Percentiles rank a stretch among this genome's conserved stretches.
Evolutionary conservation across 2,113 vertebrate genomes (phyloP).

Genomic region (Galeopterus variegatus): DNA sequence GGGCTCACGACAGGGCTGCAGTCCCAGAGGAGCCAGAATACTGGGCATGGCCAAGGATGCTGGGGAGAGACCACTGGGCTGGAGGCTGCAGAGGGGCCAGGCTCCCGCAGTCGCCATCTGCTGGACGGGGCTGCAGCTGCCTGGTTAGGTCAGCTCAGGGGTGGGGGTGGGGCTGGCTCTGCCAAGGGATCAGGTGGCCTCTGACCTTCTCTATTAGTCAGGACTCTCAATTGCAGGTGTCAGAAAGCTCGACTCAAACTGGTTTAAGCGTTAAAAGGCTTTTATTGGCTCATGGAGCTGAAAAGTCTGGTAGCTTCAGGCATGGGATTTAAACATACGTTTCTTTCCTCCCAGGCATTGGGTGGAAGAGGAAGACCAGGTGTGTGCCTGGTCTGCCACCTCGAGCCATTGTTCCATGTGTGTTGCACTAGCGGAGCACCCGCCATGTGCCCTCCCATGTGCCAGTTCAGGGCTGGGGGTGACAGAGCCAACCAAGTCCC

Average conservation of each 20-base stretch:
- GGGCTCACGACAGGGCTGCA: not conserved
- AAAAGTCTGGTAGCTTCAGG: not conserved
- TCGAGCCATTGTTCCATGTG: not conserved
- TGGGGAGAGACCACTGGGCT: too few relatives aligned
- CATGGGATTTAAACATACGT: not conserved
- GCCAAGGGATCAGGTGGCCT: not conserved
- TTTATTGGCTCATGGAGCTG: too few relatives aligned
- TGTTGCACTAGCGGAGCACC: not conserved
- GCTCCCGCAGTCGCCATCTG: not conserved
- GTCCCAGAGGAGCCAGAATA: not conserved
- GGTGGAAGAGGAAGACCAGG: not conserved
- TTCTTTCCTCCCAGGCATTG: not conserved
- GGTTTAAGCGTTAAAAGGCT: not conserved
- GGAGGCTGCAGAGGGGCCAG: too few relatives aligned
- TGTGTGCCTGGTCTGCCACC: not conserved
- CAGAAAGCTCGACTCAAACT: not conserved
- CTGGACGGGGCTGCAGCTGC: not conserved
- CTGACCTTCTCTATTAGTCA: too few relatives aligned
- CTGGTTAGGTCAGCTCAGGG: too few relatives aligned
- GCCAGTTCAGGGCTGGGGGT: not conserved
- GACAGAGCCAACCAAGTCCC: not conserved
- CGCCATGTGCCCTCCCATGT: not conserved
- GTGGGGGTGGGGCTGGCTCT: fast-evolving
- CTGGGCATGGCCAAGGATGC: too few relatives aligned
- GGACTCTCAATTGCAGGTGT: not conserved